Base-by-base conservation (phyloP, 1,140 invertebrate species). In the Pogonus chalceus region DNA sequence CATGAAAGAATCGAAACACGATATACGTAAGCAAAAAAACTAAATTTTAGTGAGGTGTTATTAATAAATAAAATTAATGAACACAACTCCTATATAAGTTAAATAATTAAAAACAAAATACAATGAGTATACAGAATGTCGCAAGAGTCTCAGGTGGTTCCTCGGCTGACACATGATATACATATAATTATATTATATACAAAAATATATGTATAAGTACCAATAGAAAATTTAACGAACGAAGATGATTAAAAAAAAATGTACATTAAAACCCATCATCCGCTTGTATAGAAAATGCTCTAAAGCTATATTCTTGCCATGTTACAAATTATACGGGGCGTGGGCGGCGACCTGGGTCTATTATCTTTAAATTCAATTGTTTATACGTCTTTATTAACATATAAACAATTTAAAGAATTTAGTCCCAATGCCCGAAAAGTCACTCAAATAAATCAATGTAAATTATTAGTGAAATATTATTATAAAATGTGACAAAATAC, bases 41-140 rank as follows among this genome's bases (percentile, higher is more conserved):
- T 67, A 67, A 43, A 4, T 43, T 10, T 12, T 12, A 43, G 26
- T 43, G 18, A 43, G 37, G 9, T 43, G 37, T 43, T 43, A 43
- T 12, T 43, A 18, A 31, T 31, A 7, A 7, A 7, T 7, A 4
- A 10, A 10, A 12, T 10, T 43, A 43, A 43, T 43, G 37, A 43
- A 12, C 37, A 43, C 37, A n/a, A 12, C 37, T 10, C 37, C 37
- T 43, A 43, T 43, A 43, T 43, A 43, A 10, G 46, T 35, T 43
- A 48, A 54, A 54, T n/a, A 58, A 65, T 62, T 57, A 59, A 60
- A 61, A 62, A 39, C n/a, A 26, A 62, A 65, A 68, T 64, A 67
- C 61, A 68, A 68, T 43, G 37, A 43, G 66, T 68, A 68, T 68
- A 68, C 66, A 66, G 63, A 66, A 62, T 60, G 62, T 65, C 55